Percentiles rank a stretch among this genome's conserved stretches.
Conservation (phyloP, 64 coral and sea anemone genomes). For the Pachyseris speciosa region DNA sequence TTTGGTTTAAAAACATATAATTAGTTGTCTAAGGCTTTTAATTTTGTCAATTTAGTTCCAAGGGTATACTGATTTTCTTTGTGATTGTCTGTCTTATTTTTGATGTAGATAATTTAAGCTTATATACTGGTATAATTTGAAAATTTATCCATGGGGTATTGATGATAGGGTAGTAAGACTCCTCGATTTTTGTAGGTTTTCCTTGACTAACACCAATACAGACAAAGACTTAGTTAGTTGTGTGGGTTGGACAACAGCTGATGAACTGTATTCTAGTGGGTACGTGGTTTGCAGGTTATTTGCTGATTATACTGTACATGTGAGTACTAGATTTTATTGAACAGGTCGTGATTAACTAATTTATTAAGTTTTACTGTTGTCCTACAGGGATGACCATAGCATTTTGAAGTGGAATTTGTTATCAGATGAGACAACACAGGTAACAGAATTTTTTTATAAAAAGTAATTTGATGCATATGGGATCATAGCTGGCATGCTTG, state of each 20-base stretch:
- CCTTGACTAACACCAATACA: conserved; percentile 38
- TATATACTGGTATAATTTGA: too few species aligned
- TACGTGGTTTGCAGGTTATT: conserved; percentile 31
- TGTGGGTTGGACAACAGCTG: conserved; percentile 98
- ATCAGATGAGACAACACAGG: conserved; percentile 76
- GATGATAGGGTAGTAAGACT: too few species aligned
- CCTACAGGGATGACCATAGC: conserved; percentile 65
- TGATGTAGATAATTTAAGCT: too few species aligned
- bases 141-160: too few species aligned
- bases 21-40: too few species aligned
- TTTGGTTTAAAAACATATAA: too few species aligned
- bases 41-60: too few species aligned
- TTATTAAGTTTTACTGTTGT: neutral
- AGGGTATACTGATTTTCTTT: too few species aligned
- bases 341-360: neutral
- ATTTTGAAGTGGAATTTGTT: conserved; percentile 84
- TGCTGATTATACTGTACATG: neutral
- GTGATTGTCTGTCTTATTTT: too few species aligned
- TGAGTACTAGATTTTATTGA: neutral
- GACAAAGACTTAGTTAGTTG: conserved; percentile 98
- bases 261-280: conserved; percentile 98
- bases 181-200: neutral
- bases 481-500: neutral
- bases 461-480: neutral
- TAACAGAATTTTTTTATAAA: neutral